Conservation (phyloP, 2,797 vertebrate genomes). For the Anomalospiza imberbis region DNA sequence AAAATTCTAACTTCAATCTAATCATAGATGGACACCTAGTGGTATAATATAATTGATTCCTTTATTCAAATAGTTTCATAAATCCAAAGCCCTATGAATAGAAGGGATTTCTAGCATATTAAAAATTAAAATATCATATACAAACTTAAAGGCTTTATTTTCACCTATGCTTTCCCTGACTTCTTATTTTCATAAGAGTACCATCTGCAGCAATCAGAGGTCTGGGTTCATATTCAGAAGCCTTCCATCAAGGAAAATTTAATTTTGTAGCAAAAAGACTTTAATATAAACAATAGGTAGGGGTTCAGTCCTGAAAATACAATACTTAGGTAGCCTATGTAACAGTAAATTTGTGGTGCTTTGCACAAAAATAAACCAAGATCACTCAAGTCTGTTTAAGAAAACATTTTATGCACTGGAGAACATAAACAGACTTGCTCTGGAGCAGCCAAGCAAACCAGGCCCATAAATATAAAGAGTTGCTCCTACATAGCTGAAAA, state of each 20-base stretch:
- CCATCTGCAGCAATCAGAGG: not conserved
- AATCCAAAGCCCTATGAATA: not conserved
- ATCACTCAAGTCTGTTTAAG: not conserved
- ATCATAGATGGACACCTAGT: constrained; percentile 7
- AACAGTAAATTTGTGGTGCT: not conserved
- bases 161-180: not conserved
- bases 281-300: not conserved
- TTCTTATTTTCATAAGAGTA: not conserved
- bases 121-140: not conserved
- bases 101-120: not conserved
- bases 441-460: not conserved
- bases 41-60: not conserved
- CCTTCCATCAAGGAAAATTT: not conserved
- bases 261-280: not conserved
- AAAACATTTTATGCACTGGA: not conserved
- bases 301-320: not conserved
- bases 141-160: not conserved
- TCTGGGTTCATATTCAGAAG: not conserved
- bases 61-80: not conserved
- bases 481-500: not conserved
- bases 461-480: not conserved
- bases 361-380: not conserved
- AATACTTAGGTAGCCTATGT: not conserved
- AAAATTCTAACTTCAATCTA: not conserved
- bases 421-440: not conserved